Evolutionary conservation across 2,113 vertebrate species (phyloP), one percentile per base, ranked within the genome.

Genomic region (Tragelaphus buxtoni): DNA sequence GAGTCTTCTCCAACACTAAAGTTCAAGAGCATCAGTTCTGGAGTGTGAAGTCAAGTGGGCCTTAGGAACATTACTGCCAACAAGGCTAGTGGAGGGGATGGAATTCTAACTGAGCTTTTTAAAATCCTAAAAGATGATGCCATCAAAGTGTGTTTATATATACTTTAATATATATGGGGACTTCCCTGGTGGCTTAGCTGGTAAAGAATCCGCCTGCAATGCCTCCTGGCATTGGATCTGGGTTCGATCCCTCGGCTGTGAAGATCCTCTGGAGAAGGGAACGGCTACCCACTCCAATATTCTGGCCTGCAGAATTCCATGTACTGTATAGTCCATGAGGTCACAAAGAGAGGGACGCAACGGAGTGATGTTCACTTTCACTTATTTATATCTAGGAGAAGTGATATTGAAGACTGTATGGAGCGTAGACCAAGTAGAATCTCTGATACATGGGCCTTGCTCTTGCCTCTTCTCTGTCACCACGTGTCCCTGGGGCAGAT

Each of bases 311-410:
- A 72, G 35, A 39, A 72, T 39, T 72, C 35, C 65, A 72, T 12
- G 4, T 20, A 72, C 20, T 72, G n/a, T 39, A 39, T 6, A 69
- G 65, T 22, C 18, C 65, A 12, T 72, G n/a, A 3, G 9, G 65
- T 72, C 5, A 0, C n/a, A 69, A 39, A 22, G 18, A 69, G 65
- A 6, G 4, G 18, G n/a, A 39, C n/a, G 39, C n/a, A 3, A 3
- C 4, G 39, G n/a, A 72, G n/a, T 72, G n/a, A 39, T 1, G 5
- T 12, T 72, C 2, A 6, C 65, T 39, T 72, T 72, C 65, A 39
- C 65, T 72, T 42, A 42, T 81, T 94, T 81, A 3, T 61, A 65
- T 58, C 69, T 49, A 88, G 18, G 39, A 95, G 30, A 80, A 87
- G 58, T 72, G 32, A 84, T 9, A 13, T 20, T 8, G 30, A 80